Conservation (phyloP, 2,888 invertebrate species). For the Petrophora chlorosata region DNA sequence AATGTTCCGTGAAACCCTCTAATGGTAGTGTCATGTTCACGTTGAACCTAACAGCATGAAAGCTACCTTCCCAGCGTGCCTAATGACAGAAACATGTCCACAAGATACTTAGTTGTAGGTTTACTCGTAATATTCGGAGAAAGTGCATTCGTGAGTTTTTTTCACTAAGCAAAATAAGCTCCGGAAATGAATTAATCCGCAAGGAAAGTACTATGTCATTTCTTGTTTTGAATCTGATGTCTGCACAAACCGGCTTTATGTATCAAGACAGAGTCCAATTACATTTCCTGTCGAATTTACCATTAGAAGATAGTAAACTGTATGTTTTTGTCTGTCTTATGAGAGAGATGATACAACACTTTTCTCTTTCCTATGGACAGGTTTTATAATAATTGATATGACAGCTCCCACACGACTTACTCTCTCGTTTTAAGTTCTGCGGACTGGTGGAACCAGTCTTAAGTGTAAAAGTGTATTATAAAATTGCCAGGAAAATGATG, state of each 20-base stretch:
- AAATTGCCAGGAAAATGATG: too few relatives aligned
- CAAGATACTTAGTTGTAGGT: conserved; percentile 37
- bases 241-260: conserved; percentile 6
- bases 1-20: conserved; percentile 42
- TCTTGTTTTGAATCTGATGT: conserved; percentile 10
- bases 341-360: conserved; percentile 4
- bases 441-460: conserved; percentile 32
- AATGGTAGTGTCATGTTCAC: conserved; percentile 51
- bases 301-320: too few relatives aligned
- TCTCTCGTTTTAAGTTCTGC: conserved; percentile 27
- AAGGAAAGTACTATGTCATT: conserved; percentile 25
- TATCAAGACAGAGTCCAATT: too few relatives aligned
- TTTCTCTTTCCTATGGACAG: conserved; percentile 20
- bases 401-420: conserved; percentile 17
- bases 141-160: conserved; percentile 39
- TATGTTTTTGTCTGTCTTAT: neutral
- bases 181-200: conserved; percentile 38
- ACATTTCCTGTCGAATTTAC: conserved; percentile 24
- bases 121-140: conserved; percentile 40
- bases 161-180: conserved; percentile 33
- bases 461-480: neutral
- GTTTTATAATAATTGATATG: conserved; percentile 16
- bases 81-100: conserved; percentile 52
- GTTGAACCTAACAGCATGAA: conserved; percentile 35
- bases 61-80: conserved; percentile 11